Evolutionary conservation across 1,140 invertebrate species (phyloP), one percentile per base, ranked within the genome.

Genomic region (silkworm (Bombyx mori)): DNA sequence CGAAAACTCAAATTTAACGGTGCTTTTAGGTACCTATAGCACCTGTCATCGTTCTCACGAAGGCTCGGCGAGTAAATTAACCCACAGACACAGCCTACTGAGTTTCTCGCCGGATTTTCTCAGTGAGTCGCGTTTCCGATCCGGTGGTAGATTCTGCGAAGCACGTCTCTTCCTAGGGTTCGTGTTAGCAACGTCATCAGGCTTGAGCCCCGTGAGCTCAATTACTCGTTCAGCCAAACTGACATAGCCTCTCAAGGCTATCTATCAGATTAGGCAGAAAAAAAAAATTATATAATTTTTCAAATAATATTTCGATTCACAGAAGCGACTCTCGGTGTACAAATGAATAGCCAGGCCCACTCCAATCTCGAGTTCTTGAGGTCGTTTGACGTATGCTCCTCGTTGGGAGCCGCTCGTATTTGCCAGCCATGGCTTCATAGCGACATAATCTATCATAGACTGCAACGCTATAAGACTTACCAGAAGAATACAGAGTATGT

Each of bases 301-400:
- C 3, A n/a, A 52, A 42, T 6, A 10, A 3, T 8, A 42, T 52
- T 44, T 43, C 10, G 5, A 43, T 10, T 55, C 65, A 44, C 44
- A 71, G 69, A 63, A 46, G 62, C 66, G 7, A 58, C 51, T 43
- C 54, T 71, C 7, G 69, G 69, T 0, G 42, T 66, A 7, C 10
- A 59, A 53, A 18, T 69, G 1, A 51, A 61, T 6, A 50, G 54
- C 8, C 60, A 66, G 55, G 9, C 12, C 7, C 4, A 56, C 12
- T 8, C 55, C 1, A 47, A 61, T 5, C n/a, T 50, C 5, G 47
- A 46, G 6, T 66, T 72, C 53, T 51, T 61, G 8, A 42, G 43
- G 7, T 62, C 64, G 0, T 65, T 71, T 12, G 57, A 66, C 4
- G 52, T 59, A n/a, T 56, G 57, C 48, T 56, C 54, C 18, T n/a